Evolutionary conservation across 2,888 invertebrate species (phyloP), one percentile per base, ranked within the genome.

Genomic region (Orthosia gothica): DNA sequence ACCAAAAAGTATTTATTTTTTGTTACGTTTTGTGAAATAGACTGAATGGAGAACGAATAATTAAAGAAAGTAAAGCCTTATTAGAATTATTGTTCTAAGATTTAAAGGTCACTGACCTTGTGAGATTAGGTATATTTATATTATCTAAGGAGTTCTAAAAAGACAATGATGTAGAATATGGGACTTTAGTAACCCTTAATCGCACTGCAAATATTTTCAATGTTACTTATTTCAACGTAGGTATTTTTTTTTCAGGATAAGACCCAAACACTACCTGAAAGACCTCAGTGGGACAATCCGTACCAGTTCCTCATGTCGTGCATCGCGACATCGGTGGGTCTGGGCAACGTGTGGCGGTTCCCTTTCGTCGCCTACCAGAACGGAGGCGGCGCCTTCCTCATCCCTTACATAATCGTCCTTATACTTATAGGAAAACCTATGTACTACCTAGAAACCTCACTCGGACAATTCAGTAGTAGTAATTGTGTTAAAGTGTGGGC

Each of bases 401-500:
- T 98, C 76, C 98, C 98, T 0, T 98, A 98, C 90, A 96, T 98
- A 54, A 97, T 98, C 54, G 97, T 98, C 3, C 93, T 98, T 26
- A 91, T 98, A 55, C 89, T 98, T 61, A 97, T 98, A 80, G 98
- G 98, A 70, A 97, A 98, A 86, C 98, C 98, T 0, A 97, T 99
- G 95, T 99, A 98, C 91, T 98, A 98, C 89, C 94, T 99, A 90
- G 99, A 99, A 95, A 98, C 98, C 92, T 97, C 98, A 1, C 94
- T 99, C 12, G 99, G 99, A 7, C 99, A 99, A 93, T 99, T 99
- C 91, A 97, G 98, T 70, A 98, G 98, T 84, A 97, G 97, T 88
- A 98, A 99, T 72, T 98, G 98, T 59, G 98, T 98, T 2, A 98
- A 98, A 92, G 97, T 98, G 62, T 97, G 97, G 97, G 94, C 96